Evolutionary conservation across 2,797 vertebrate species (phyloP), one percentile per base, ranked within the genome.

Genomic region (Leptodactylus fallax): DNA sequence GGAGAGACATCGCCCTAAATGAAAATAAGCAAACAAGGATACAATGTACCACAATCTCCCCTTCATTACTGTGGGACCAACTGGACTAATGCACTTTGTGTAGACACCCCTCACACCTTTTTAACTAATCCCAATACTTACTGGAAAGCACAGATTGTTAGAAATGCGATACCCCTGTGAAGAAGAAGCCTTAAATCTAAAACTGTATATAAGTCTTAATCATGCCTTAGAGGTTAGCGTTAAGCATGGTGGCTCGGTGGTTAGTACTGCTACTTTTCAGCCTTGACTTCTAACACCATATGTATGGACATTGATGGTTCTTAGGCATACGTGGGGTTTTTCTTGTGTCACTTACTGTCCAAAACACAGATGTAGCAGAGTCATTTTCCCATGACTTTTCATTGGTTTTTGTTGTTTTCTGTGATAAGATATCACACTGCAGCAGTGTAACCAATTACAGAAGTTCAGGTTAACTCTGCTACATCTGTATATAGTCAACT

Each of bases 91-190:
- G 67, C 53, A 61, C 82, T 71, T 71, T 74, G 55, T 11, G 19
- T 25, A 27, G 67, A 45, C 14, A 7, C 82, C 36, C 82, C 36
- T 60, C 25, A 60, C 51, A 72, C 49, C 67, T 72, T 83, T 47
- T 79, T 27, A 60, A 72, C 53, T 58, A 58, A 21, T 74, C 82
- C 56, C 19, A n/a, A 74, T 74, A 27, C 19, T 72, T 67, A 74
- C 16, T 72, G 27, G 53, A 83, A 72, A 56, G 65, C 23, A 56
- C 81, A 83, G 80, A 82, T 65, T 67, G 80, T 51, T 7, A 45
- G 47, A 79, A 79, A 85, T 49, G 27, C n/a, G 72, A 85, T 78
- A 85, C 60, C 60, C 84, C 60, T 85, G 84, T 36, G 67, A 58
- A 83, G 36, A 83, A 81, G 71, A 83, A 0, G 3, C 8, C n/a